These are phyloP conservation scores for Myopa tessellatipennis DNA, from an alignment of 2,888 invertebrate species.

Conservation along the genomic window DNA sequence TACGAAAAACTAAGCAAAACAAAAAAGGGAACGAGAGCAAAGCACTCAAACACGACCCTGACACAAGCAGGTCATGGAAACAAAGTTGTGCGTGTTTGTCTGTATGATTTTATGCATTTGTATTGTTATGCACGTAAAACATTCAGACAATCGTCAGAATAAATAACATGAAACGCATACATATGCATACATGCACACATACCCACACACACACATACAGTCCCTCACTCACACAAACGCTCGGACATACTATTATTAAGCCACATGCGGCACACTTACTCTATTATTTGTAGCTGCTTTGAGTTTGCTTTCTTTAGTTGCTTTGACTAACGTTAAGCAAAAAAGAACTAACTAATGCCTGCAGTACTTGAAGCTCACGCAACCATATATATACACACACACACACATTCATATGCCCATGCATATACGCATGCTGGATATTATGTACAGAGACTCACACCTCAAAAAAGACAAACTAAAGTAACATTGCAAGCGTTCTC, in stretches of 20 bases:
- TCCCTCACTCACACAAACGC: neutral
- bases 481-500: too few relatives aligned
- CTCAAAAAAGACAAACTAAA: too few relatives aligned
- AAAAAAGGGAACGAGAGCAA: neutral
- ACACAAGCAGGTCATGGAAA: conserved; percentile 8
- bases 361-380: neutral
- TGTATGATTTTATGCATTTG: neutral
- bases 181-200: neutral
- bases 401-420: neutral
- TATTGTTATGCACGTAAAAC: too few relatives aligned
- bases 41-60: neutral
- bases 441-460: too few relatives aligned
- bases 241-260: neutral
- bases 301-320: neutral
- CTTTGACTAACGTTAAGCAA: neutral
- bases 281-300: neutral
- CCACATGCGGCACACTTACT: neutral
- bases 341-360: neutral
- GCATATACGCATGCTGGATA: neutral
- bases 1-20: neutral
- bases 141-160: too few relatives aligned
- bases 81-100: neutral
- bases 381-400: neutral
- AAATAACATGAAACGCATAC: neutral
- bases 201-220: neutral